A percentile compares a stretch with the other conserved stretches of the same genome.
phyloP scores from a whole-genome alignment of 2,113 vertebrate species.

The Chionis minor region DNA sequence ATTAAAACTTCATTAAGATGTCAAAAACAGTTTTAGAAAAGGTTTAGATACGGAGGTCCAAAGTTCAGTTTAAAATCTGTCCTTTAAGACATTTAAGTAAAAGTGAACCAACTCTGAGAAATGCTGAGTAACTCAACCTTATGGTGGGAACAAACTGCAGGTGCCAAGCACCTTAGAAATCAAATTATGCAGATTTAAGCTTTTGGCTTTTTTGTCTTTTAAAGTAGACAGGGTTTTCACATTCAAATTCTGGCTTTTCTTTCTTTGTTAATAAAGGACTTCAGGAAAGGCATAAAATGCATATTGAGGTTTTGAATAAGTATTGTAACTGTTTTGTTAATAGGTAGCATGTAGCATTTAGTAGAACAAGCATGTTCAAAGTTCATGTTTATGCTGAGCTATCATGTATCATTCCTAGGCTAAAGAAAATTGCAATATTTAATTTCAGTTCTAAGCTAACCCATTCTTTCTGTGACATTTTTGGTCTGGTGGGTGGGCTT shows the following conservation, averaged over 20 bases:
- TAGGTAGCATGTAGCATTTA: neutral
- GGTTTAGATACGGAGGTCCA: neutral
- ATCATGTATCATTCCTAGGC: neutral
- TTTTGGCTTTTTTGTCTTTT: neutral
- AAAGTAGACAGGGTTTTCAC: neutral
- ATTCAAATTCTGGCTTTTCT: neutral
- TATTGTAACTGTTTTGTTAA: neutral
- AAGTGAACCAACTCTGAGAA: neutral
- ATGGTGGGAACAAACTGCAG: neutral
- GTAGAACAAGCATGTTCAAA: neutral
- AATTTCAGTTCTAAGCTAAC: neutral
- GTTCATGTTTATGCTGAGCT: neutral
- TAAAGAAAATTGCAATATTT: neutral
- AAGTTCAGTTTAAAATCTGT: neutral
- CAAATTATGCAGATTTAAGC: neutral
- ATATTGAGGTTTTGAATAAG: neutral
- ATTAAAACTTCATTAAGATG: neutral
- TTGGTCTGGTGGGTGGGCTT: neutral
- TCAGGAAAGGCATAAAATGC: neutral
- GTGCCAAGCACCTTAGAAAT: neutral
- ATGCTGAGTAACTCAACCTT: neutral
- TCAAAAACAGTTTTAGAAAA: neutral
- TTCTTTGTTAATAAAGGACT: neutral
- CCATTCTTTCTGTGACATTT: neutral
- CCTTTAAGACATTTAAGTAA: neutral